Percentiles rank a stretch among this genome's conserved stretches.
phyloP scores from a whole-genome alignment of 2,888 invertebrate genomes.

The Eristalis arbustorum region DNA sequence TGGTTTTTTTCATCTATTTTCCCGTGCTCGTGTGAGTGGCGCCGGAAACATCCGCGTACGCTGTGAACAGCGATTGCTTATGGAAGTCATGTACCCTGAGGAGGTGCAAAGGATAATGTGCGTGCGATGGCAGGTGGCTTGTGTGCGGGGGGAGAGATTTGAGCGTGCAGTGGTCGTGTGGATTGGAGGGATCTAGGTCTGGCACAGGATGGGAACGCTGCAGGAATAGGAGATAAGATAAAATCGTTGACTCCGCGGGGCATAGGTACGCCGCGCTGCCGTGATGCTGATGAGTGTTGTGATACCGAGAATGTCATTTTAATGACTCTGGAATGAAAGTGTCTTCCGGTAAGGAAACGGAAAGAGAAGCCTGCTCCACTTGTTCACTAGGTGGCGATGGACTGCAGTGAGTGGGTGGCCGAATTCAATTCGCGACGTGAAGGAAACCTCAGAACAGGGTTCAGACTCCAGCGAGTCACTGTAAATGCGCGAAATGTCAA shows the following conservation, averaged over 20 bases:
- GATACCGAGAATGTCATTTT: background rate
- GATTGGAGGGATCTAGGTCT: background rate
- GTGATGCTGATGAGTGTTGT: background rate
- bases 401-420: too few relatives aligned
- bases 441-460: too few relatives aligned
- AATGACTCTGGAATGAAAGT: background rate
- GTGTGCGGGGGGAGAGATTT: background rate
- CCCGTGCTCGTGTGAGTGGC: too few relatives aligned
- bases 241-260: background rate
- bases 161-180: background rate
- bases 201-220: background rate
- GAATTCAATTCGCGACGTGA: too few relatives aligned
- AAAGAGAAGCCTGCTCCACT: too few relatives aligned
- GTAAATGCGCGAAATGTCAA: too few relatives aligned
- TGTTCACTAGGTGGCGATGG: too few relatives aligned
- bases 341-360: background rate
- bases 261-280: background rate
- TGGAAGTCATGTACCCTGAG: slow-evolving; percentile 17
- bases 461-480: too few relatives aligned
- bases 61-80: slow-evolving; percentile 21
- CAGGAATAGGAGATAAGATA: background rate
- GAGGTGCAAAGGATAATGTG: slow-evolving; percentile 5
- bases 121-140: background rate
- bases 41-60: background rate
- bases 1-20: background rate